A percentile compares a stretch with the other conserved stretches of the same genome.
phyloP scores from a whole-genome alignment of 64 coral and sea anemone genomes.

The Pachyseris speciosa region DNA sequence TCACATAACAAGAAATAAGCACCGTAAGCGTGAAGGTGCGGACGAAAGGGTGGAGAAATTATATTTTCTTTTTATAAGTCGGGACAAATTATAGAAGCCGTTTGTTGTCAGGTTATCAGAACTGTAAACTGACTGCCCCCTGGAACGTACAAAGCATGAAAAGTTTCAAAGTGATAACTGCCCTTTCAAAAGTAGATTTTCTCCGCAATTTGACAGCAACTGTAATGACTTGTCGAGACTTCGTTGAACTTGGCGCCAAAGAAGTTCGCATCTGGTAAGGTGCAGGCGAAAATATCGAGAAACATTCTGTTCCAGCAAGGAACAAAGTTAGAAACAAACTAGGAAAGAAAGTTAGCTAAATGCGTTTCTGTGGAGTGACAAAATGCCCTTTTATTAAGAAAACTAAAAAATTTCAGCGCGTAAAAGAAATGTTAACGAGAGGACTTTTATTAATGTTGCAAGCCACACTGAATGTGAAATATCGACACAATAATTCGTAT shows the following conservation, averaged over 20 bases:
- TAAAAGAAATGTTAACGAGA: too few relatives aligned
- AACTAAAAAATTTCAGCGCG: neutral
- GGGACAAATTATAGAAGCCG: neutral
- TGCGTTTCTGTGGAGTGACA: neutral
- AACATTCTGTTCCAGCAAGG: neutral
- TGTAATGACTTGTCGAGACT: neutral
- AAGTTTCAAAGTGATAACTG: neutral
- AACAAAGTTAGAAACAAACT: neutral
- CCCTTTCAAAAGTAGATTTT: constrained; percentile 17
- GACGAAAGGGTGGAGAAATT: neutral
- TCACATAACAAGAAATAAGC: neutral
- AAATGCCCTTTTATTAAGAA: neutral
- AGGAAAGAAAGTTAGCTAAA: neutral
- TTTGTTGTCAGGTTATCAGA: neutral
- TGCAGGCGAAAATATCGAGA: neutral
- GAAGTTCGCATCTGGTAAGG: neutral
- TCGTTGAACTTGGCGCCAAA: neutral
- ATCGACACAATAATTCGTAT: neutral
- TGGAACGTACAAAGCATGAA: neutral
- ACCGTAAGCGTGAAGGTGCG: neutral
- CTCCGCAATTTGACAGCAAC: neutral
- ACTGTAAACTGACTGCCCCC: neutral
- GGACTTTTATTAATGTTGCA: too few relatives aligned
- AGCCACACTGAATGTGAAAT: too few relatives aligned
- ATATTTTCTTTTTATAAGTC: neutral